Base-by-base conservation (phyloP, 35 echinoderm and acorn worm genomes). In the Eucidaris tribuloides region DNA sequence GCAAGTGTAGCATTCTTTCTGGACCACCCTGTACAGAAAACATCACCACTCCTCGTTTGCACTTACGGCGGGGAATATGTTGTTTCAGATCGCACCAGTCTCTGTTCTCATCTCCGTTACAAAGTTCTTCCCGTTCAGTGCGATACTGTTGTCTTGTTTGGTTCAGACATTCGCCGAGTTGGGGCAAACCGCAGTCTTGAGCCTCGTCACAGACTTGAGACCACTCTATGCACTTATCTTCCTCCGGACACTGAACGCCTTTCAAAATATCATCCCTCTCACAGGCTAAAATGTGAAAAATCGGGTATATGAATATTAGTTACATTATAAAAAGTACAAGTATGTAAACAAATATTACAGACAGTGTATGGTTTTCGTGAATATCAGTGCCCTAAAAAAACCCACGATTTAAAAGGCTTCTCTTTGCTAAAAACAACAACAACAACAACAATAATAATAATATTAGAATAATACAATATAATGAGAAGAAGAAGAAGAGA, bases 101-200 rank as follows among this genome's bases (percentile, higher is more conserved):
- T 52, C 90, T 64, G 28, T 86, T 79, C 50, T 96, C 93, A 43
- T 96, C 93, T 34, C 93, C 93, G 45, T 82, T 82, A 40, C 93
- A 91, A 34, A 65, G 38, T n/a, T 86, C 79, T 40, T 87, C 71
- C 25, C 79, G 71, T 20, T 52, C 54, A 3, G 22, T 43, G 7
- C 50, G 17, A 1, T 87, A 61, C 29, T 68, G 61, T 9, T 66
- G 54, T 18, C 61, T 54, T 15, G 74, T 77, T 13, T 79, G 70
- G 59, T 96, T 83, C 20, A 96, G 81, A 37, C 93, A 96, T 0
- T 62, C 82, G 3, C 59, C 81, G 15, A 62, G 90, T 35, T 90
- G 86, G 7, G 58, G 71, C 1, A 96, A 7, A 30, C 93, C 93
- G 36, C 94, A 97, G 1, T 80, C 87, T 30, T 96, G 93, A 3